phyloP scores from a whole-genome alignment of 2,113 vertebrate species.

The Plotosus lineatus region DNA sequence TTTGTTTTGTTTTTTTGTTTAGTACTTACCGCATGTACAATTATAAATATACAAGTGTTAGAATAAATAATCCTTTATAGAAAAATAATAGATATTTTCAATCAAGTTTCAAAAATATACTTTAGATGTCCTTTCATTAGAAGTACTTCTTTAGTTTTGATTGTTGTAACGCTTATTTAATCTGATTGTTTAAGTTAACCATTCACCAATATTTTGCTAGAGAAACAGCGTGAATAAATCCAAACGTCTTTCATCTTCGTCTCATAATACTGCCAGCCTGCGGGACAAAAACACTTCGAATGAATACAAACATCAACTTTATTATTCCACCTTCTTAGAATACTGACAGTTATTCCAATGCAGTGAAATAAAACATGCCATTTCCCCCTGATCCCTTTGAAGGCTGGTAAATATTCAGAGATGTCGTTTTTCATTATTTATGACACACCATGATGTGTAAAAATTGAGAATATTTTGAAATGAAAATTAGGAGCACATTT shows the following conservation, averaged over 20 bases:
- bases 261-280: not conserved
- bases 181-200: not conserved
- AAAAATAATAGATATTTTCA: not conserved
- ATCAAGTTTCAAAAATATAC: too few relatives aligned
- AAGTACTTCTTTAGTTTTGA: not conserved
- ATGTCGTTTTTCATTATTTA: constrained; percentile 62
- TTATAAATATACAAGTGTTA: too few relatives aligned
- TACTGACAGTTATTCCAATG: not conserved
- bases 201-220: not conserved
- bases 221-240: not conserved
- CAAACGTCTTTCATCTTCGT: not conserved
- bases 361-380: constrained; percentile 23
- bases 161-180: not conserved
- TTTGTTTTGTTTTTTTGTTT: too few relatives aligned
- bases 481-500: constrained; percentile 64
- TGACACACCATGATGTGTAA: constrained; percentile 59
- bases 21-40: too few relatives aligned
- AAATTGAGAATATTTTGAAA: constrained; percentile 62
- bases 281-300: not conserved
- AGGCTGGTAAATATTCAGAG: constrained; percentile 58
- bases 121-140: not conserved
- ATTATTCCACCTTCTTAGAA: not conserved
- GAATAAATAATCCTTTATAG: too few relatives aligned
- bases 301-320: not conserved
- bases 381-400: constrained; percentile 53